phyloP scores from a whole-genome alignment of 1,140 invertebrate species.

The Cydia splendana region DNA sequence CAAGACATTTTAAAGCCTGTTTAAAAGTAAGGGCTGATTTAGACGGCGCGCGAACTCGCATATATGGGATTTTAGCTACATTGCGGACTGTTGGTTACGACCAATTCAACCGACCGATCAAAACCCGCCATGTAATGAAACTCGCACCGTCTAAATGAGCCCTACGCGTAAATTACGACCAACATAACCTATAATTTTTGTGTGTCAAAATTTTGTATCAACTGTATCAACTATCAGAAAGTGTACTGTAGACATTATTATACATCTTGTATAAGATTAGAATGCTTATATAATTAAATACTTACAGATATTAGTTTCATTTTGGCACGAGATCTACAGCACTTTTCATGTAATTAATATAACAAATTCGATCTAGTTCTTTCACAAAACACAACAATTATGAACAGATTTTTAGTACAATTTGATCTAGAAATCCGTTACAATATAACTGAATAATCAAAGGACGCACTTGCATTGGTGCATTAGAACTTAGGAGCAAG shows the following conservation, averaged over 20 bases:
- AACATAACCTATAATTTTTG: neutral
- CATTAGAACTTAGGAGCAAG: neutral
- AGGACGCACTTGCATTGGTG: neutral
- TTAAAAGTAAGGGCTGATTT: too few species aligned
- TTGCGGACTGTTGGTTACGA: too few species aligned
- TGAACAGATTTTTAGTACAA: neutral
- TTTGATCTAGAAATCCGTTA: neutral
- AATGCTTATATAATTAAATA: slow-evolving; percentile 11
- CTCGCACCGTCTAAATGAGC: too few species aligned
- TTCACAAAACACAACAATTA: neutral
- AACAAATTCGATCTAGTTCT: neutral
- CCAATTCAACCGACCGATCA: too few species aligned
- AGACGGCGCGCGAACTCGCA: too few species aligned
- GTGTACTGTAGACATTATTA: neutral
- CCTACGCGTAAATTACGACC: neutral
- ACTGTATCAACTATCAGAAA: too few species aligned
- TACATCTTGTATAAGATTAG: neutral
- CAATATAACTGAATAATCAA: neutral
- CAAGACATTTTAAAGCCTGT: neutral
- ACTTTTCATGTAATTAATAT: neutral
- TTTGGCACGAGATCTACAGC: neutral
- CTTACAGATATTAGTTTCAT: slow-evolving; percentile 17
- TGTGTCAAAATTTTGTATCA: too few species aligned
- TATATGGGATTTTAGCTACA: too few species aligned
- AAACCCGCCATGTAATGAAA: too few species aligned